Percentiles rank a stretch among this genome's conserved stretches.
Conservation (phyloP, 2,888 invertebrate species). For the Ramazzottius varieornatus region DNA sequence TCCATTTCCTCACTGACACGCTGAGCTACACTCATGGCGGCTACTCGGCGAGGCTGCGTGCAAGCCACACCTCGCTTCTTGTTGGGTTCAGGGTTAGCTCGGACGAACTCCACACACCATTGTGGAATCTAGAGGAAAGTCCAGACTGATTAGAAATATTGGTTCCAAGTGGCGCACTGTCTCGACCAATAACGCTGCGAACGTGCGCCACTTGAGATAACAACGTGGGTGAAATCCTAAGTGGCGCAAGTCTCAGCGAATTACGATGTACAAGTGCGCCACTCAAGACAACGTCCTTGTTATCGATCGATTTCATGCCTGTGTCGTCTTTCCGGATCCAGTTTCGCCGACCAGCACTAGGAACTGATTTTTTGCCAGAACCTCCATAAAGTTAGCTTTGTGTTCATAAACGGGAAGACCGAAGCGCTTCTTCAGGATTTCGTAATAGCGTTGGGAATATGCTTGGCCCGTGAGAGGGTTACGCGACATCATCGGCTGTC, state of each 20-base stretch:
- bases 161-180: no score
- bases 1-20: slow-evolving; percentile 99
- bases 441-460: slow-evolving; percentile 59
- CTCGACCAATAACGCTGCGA: no score
- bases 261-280: no score
- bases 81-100: slow-evolving; percentile 7
- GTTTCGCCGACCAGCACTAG: slow-evolving; percentile 94
- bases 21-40: slow-evolving; percentile 97
- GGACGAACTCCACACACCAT: slow-evolving; percentile 57
- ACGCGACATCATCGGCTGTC: slow-evolving; percentile 3
- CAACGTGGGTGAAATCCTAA: no score
- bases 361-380: slow-evolving; percentile 69
- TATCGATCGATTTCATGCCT: no score
- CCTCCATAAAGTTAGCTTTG: slow-evolving; percentile 73
- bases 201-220: no score
- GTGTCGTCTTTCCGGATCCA: slow-evolving; percentile 98
- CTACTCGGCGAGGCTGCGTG: slow-evolving; percentile 85
- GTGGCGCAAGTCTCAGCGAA: no score
- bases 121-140: slow-evolving; percentile 65
- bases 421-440: slow-evolving; percentile 59
- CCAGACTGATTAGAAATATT: no score
- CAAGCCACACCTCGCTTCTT: slow-evolving; percentile 57
- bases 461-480: slow-evolving; percentile 57
- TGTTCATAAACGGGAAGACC: slow-evolving; percentile 93
- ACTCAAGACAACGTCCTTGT: no score